Evolutionary conservation across 2,797 vertebrate genomes (phyloP).

Genomic region (Chrosomus eos): DNA sequence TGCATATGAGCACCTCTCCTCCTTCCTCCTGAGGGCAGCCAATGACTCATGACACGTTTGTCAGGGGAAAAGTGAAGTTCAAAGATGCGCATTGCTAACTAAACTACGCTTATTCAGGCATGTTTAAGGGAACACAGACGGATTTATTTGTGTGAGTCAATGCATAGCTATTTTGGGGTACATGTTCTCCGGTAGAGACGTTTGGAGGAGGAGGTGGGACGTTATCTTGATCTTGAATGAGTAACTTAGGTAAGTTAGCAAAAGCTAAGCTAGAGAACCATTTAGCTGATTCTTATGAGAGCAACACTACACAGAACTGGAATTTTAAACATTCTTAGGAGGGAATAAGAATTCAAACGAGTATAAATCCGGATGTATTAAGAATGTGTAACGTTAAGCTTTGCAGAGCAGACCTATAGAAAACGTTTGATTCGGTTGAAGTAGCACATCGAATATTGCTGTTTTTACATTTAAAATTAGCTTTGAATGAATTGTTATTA

Average conservation of each 20-base stretch:
- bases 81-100: constrained; percentile 40
- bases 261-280: constrained; percentile 42
- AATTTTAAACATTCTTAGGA: background rate
- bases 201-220: background rate
- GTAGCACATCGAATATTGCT: background rate
- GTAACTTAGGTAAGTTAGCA: constrained; percentile 55
- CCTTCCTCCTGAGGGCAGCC: constrained; percentile 42
- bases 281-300: background rate
- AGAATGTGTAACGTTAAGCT: background rate
- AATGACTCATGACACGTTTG: constrained; percentile 47
- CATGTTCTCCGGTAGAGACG: background rate
- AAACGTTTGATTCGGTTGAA: background rate
- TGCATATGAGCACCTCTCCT: constrained; percentile 52
- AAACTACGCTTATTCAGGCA: background rate
- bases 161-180: background rate
- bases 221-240: constrained; percentile 9
- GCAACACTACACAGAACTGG: background rate
- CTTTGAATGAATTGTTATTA: background rate
- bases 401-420: background rate
- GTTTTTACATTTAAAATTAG: background rate
- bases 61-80: constrained; percentile 57
- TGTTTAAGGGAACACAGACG: background rate
- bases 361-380: background rate
- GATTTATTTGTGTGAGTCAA: background rate
- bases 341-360: background rate